phyloP scores from a whole-genome alignment of 2,888 invertebrate genomes.

The Drosophila conformis region DNA sequence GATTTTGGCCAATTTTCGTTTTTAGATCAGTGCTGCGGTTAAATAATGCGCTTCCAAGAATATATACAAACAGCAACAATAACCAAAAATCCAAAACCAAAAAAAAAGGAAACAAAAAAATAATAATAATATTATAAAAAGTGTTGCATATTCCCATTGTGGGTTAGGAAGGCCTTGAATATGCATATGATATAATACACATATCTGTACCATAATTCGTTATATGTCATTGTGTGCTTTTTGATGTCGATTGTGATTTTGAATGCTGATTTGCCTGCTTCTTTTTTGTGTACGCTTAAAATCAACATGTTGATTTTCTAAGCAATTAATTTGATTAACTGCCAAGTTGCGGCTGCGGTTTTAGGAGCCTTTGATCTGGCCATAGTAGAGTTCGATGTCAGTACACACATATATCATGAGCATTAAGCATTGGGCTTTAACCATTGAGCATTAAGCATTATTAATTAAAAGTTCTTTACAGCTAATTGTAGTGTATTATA shows the following conservation, averaged over 20 bases:
- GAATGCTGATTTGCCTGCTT: constrained; percentile 31
- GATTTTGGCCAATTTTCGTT: constrained; percentile 81
- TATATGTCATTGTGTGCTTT: constrained; percentile 67
- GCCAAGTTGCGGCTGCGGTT: constrained; percentile 70
- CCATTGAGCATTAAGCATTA: constrained; percentile 61
- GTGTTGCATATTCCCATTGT: constrained; percentile 61
- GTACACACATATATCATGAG: constrained; percentile 45
- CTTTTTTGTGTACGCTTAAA: constrained; percentile 27
- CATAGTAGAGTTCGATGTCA: constrained; percentile 44
- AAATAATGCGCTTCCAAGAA: constrained; percentile 80
- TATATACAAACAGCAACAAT: constrained; percentile 49
- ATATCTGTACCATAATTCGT: constrained; percentile 69
- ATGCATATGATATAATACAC: constrained; percentile 62
- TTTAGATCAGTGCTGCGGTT: constrained; percentile 73
- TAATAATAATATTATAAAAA: constrained; percentile 25
- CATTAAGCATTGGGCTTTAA: constrained; percentile 48
- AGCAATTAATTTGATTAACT: constrained; percentile 80
- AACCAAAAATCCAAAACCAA: constrained; percentile 20
- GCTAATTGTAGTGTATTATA: constrained; percentile 63
- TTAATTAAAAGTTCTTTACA: constrained; percentile 73
- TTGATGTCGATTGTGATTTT: constrained; percentile 53
- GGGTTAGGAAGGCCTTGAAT: constrained; percentile 64
- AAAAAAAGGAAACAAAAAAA: constrained; percentile 29
- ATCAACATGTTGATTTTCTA: constrained; percentile 79
- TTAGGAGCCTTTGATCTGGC: constrained; percentile 53